These are phyloP conservation scores for Dryococelus australis DNA, from an alignment of 2,888 invertebrate species.

Conservation along the genomic window DNA sequence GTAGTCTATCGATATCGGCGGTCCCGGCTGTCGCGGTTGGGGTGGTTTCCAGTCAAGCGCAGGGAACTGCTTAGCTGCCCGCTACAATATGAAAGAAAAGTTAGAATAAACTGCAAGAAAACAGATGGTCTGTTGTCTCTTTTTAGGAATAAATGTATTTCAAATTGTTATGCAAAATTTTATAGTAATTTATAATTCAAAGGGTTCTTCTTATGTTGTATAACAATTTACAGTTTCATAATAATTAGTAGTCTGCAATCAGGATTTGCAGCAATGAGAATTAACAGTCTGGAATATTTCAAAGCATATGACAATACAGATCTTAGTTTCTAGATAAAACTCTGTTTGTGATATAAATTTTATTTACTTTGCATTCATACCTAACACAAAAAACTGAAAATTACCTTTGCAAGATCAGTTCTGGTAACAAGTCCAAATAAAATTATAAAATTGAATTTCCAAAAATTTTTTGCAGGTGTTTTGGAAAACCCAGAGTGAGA, in stretches of 20 bases:
- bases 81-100: too few species aligned
- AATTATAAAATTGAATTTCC: neutral
- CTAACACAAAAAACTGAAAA: constrained; percentile 3
- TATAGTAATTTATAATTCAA: constrained; percentile 17
- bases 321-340: neutral
- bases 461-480: neutral
- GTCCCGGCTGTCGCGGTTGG: too few species aligned
- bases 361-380: neutral
- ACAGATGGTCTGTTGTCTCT: neutral
- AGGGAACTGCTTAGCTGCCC: too few species aligned
- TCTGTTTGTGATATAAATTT: neutral
- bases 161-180: constrained; percentile 12
- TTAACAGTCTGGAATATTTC: neutral
- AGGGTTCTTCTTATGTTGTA: neutral
- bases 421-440: neutral
- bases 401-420: neutral
- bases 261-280: neutral
- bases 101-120: neutral
- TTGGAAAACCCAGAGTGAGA: too few species aligned
- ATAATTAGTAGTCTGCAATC: neutral
- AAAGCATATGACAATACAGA: neutral
- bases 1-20: too few species aligned
- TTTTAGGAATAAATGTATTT: neutral
- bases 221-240: neutral
- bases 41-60: too few species aligned